A percentile compares a stretch with the other conserved stretches of the same genome.
These are phyloP conservation scores for Archegozetes longisetosus DNA, from an alignment of 1,140 invertebrate genomes.

Conservation along the genomic window DNA sequence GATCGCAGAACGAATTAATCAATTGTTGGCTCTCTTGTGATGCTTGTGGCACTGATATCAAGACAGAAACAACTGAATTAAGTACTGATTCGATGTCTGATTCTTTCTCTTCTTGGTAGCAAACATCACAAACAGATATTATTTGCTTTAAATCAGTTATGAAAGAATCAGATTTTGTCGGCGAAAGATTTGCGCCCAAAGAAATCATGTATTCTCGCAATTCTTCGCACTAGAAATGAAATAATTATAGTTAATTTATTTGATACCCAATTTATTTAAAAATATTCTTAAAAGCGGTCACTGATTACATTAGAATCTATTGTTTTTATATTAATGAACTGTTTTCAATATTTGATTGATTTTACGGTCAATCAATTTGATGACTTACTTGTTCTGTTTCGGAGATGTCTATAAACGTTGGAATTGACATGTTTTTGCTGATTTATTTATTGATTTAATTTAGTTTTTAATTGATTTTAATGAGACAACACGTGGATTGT, in stretches of 20 bases:
- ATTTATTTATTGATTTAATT: too few species aligned
- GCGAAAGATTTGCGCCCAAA: constrained; percentile 71
- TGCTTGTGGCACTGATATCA: constrained; percentile 62
- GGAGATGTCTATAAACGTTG: constrained; percentile 32
- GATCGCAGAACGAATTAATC: constrained; percentile 78
- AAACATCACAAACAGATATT: constrained; percentile 78
- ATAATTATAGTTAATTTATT: constrained; percentile 17
- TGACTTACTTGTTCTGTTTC: constrained; percentile 29
- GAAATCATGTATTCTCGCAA: constrained; percentile 72
- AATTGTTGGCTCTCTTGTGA: constrained; percentile 59
- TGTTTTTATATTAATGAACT: too few species aligned
- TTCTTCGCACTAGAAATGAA: constrained; percentile 55
- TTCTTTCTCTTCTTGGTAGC: constrained; percentile 48
- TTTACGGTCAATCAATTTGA: constrained; percentile 3
- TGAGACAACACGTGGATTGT: too few species aligned
- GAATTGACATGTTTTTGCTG: constrained; percentile 26
- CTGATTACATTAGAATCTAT: too few species aligned
- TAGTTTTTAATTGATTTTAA: too few species aligned
- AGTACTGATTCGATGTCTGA: constrained; percentile 38
- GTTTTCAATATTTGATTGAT: constrained; percentile 5
- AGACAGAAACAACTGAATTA: constrained; percentile 67
- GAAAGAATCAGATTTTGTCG: neutral
- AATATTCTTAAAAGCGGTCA: too few species aligned
- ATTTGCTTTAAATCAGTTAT: constrained; percentile 39
- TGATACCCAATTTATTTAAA: too few species aligned